phyloP scores from a whole-genome alignment of 1,140 invertebrate species.

The Drosophila miranda region DNA sequence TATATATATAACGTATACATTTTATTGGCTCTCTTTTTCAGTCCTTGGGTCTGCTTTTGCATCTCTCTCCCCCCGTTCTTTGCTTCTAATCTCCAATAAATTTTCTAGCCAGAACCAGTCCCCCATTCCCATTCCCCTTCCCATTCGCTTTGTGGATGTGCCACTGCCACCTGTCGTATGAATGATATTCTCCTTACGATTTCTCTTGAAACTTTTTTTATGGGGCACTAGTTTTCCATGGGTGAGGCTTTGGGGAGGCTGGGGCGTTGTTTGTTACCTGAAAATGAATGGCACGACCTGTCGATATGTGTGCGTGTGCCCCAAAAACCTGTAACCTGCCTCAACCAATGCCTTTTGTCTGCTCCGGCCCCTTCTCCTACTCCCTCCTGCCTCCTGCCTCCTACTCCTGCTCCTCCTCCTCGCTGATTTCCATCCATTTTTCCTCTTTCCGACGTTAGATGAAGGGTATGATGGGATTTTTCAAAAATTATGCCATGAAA shows the following conservation, averaged over 20 bases:
- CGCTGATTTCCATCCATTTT: too few species aligned
- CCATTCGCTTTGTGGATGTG: background rate
- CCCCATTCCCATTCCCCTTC: too few species aligned
- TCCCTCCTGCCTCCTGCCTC: background rate
- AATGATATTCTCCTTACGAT: slow-evolving; percentile 28
- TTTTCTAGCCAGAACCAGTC: too few species aligned
- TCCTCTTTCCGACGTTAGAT: too few species aligned
- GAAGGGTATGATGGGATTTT: too few species aligned
- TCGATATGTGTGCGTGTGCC: slow-evolving; percentile 50
- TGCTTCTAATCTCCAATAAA: too few species aligned
- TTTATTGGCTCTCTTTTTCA: too few species aligned
- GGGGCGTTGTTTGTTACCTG: slow-evolving; percentile 52
- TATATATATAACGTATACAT: too few species aligned
- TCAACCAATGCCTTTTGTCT: background rate
- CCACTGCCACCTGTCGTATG: slow-evolving; percentile 40
- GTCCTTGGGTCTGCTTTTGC: too few species aligned
- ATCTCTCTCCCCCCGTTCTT: too few species aligned
- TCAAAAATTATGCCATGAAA: too few species aligned
- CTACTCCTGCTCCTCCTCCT: too few species aligned
- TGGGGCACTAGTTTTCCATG: background rate
- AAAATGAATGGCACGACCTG: slow-evolving; percentile 68
- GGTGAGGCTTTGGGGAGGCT: background rate
- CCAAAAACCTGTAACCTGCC: background rate
- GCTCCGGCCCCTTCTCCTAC: background rate
- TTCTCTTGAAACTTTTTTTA: background rate